These are phyloP conservation scores for Agriopis marginaria DNA, from an alignment of 2,888 invertebrate genomes.

Conservation along the genomic window DNA sequence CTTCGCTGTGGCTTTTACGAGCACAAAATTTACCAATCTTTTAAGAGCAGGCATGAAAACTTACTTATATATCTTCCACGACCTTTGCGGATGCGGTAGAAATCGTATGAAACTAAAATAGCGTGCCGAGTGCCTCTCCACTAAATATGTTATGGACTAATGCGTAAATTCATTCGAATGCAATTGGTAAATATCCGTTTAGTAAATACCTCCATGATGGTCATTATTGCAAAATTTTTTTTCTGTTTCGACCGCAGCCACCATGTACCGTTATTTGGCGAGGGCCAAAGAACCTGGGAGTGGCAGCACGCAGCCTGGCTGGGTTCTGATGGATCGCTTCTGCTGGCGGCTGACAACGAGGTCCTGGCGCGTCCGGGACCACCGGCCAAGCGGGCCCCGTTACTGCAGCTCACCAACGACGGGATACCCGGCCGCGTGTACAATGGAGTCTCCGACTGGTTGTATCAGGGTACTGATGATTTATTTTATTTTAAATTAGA, in stretches of 20 bases:
- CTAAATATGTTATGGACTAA: background rate
- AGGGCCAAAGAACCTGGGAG: slow-evolving; percentile 89
- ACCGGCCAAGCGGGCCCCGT: slow-evolving; percentile 87
- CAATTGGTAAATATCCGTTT: background rate
- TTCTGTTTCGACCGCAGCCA: slow-evolving; percentile 83
- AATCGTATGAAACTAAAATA: background rate
- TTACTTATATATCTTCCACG: background rate
- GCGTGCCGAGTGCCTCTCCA: background rate
- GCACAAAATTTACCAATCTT: slow-evolving; percentile 13
- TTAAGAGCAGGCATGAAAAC: slow-evolving; percentile 3
- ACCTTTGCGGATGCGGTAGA: background rate
- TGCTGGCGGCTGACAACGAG: slow-evolving; percentile 95
- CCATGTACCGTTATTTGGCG: slow-evolving; percentile 94
- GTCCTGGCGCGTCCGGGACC: slow-evolving; percentile 93
- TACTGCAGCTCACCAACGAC: slow-evolving; percentile 90
- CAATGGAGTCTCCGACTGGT: slow-evolving; percentile 98
- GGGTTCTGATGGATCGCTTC: slow-evolving; percentile 91
- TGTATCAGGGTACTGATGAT: slow-evolving; percentile 93
- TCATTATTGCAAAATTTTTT: background rate
- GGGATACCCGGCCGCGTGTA: slow-evolving; percentile 93
- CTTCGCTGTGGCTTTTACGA: slow-evolving; percentile 41
- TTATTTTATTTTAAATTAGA: background rate
- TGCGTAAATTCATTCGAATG: background rate
- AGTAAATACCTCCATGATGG: background rate
- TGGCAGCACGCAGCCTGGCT: slow-evolving; percentile 95